These are phyloP conservation scores for Nasonia vitripennis DNA, from an alignment of 1,140 invertebrate species.

Conservation along the genomic window DNA sequence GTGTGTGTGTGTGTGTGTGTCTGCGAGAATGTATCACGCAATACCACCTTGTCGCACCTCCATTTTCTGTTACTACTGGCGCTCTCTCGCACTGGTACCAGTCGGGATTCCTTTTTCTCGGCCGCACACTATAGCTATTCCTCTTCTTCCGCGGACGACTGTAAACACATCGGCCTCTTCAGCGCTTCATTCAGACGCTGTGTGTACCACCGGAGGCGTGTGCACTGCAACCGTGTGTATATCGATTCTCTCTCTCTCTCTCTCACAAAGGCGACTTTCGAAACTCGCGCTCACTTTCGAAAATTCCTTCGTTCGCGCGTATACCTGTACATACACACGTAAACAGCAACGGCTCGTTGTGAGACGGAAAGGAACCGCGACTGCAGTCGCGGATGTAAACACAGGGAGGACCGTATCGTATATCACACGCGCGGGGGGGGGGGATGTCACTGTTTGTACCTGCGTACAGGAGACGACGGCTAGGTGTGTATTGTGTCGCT, in stretches of 20 bases:
- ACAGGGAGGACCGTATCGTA: no score
- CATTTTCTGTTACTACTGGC: constrained; percentile 26
- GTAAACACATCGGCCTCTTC: no score
- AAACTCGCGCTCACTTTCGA: constrained; percentile 50
- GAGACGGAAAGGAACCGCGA: no score
- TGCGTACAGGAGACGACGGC: constrained; percentile 38
- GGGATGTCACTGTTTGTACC: constrained; percentile 21
- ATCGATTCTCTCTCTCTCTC: background rate
- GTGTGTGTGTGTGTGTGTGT: background rate
- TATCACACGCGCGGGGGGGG: background rate
- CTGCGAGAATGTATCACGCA: background rate
- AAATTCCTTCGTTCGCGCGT: constrained; percentile 17
- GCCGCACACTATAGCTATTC: no score
- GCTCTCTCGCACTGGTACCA: no score
- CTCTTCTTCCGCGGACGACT: no score
- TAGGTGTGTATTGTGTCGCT: background rate
- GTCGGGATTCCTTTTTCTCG: no score
- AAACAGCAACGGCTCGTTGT: no score
- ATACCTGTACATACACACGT: no score
- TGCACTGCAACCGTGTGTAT: background rate
- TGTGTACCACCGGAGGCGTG: background rate
- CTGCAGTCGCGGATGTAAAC: no score
- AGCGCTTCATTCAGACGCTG: no score
- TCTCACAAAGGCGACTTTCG: constrained; percentile 26
- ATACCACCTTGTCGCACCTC: constrained; percentile 39